Evolutionary conservation across 2,888 invertebrate genomes (phyloP), one percentile per base, ranked within the genome.

Genomic region (Heliconius erato): DNA sequence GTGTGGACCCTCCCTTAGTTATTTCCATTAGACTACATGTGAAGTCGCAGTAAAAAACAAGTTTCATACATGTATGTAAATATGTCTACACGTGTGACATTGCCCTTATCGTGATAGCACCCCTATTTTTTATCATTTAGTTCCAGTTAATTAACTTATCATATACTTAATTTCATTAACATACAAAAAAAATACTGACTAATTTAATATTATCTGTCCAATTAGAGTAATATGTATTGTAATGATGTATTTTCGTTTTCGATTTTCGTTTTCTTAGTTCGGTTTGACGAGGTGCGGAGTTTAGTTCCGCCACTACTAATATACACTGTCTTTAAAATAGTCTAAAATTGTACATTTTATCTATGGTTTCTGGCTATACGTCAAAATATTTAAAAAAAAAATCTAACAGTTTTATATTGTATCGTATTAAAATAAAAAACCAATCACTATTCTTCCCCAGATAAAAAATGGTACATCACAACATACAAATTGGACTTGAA

Each of bases 401-500:
- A n/a, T 5, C 5, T 1, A 49, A 49, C 16, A 19, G 5, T 0
- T 19, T 54, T 7, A 19, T 54, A 54, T 19, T 19, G 6, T 19
- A 19, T 7, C 54, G 7, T 54, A 23, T 19, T 23, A 9, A 23
- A 63, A n/a, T n/a, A 63, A 54, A 54, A 63, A 63, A 63, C 3
- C 9, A 19, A 63, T 3, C 3, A 63, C 23, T 63, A 63, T 67
- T 67, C 6, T 59, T 85, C 83, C 67, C 16, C 79, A 83, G 83
- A 40, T 80, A 83, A 77, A 49, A 82, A 72, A 94, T 94, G 94
- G 93, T 93, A 79, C 92, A 92, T 81, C 87, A 89, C 49, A 91
- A 88, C 40, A 88, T 93, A 19, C 90, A 91, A 28, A 90, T 93
- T 54, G 91, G 90, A 12, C 84, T 93, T 28, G 91, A 91, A 12